These are phyloP conservation scores for Argyresthia goedartella DNA, from an alignment of 2,888 invertebrate species.

Conservation along the genomic window DNA sequence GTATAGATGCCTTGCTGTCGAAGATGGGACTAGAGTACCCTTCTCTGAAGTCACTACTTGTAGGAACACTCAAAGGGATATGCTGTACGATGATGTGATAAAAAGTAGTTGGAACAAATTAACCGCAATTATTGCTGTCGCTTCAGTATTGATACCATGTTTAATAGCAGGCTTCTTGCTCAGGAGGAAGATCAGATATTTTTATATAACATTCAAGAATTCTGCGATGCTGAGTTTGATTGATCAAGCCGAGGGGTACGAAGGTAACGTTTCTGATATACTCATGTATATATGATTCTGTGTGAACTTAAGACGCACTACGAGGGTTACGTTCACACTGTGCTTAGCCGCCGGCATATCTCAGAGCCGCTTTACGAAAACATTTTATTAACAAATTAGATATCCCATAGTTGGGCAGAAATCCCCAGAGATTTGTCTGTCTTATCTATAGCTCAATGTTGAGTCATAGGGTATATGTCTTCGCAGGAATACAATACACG, in stretches of 20 bases:
- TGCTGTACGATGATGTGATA: constrained; percentile 17
- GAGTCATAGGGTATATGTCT: no score
- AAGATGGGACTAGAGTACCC: constrained; percentile 19
- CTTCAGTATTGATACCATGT: constrained; percentile 23
- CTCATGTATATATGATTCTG: no score
- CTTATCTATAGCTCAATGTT: no score
- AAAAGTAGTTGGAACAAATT: constrained; percentile 17
- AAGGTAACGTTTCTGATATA: constrained; percentile 22
- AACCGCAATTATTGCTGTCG: constrained; percentile 24
- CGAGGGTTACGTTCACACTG: no score
- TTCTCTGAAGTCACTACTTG: constrained; percentile 27
- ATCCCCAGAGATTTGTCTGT: no score
- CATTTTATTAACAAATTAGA: no score
- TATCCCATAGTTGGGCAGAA: no score
- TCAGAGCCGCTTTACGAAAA: no score
- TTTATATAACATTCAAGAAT: constrained; percentile 68
- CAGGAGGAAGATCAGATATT: constrained; percentile 71
- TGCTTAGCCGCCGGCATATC: no score
- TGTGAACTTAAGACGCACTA: no score
- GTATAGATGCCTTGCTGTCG: no score
- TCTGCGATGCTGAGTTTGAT: constrained; percentile 67
- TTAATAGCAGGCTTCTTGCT: constrained; percentile 25
- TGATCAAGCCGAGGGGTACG: constrained; percentile 40
- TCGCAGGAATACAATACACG: no score
- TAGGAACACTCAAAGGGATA: constrained; percentile 15